phyloP scores from a whole-genome alignment of 37 sponge, comb jelly and placozoan genomes.

The Bolinopsis microptera region DNA sequence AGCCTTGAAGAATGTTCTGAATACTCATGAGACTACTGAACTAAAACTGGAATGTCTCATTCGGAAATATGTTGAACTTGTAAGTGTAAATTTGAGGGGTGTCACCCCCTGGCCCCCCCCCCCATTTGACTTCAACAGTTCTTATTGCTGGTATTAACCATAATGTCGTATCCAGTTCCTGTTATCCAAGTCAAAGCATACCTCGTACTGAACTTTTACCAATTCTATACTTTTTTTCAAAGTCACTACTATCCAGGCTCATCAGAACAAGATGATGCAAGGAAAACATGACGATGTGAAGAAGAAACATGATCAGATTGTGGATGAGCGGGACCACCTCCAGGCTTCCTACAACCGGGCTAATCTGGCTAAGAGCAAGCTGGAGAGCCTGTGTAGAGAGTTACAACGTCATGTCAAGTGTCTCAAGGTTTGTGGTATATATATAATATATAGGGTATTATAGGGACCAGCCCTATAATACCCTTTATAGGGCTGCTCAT shows the following conservation, averaged over 20 bases:
- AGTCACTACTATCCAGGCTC: conserved; percentile 42
- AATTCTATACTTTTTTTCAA: too few relatives aligned
- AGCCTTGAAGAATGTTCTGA: conserved; percentile 58
- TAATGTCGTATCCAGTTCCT: too few relatives aligned
- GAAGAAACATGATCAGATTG: conserved; percentile 72
- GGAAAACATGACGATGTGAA: conserved; percentile 35
- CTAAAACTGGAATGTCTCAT: conserved; percentile 62
- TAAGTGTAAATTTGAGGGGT: conserved; percentile 5
- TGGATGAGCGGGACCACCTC: conserved; percentile 78
- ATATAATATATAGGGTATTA: too few relatives aligned
- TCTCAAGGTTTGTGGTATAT: conserved; percentile 75
- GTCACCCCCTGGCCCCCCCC: too few relatives aligned
- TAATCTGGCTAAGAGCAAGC: conserved; percentile 82
- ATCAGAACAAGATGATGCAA: conserved; percentile 31
- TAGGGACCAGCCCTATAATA: too few relatives aligned
- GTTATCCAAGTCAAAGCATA: too few relatives aligned
- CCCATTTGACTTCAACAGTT: too few relatives aligned
- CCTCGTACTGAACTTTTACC: too few relatives aligned
- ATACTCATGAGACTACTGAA: conserved; percentile 46
- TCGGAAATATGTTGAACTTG: conserved; percentile 55
- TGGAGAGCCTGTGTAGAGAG: conserved; percentile 93
- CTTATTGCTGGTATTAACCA: too few relatives aligned
- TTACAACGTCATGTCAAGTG: conserved; percentile 92
- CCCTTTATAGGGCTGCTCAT: too few relatives aligned
- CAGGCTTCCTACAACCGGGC: conserved; percentile 79